phyloP scores from a whole-genome alignment of 2,888 invertebrate species.

The Alitta virens region DNA sequence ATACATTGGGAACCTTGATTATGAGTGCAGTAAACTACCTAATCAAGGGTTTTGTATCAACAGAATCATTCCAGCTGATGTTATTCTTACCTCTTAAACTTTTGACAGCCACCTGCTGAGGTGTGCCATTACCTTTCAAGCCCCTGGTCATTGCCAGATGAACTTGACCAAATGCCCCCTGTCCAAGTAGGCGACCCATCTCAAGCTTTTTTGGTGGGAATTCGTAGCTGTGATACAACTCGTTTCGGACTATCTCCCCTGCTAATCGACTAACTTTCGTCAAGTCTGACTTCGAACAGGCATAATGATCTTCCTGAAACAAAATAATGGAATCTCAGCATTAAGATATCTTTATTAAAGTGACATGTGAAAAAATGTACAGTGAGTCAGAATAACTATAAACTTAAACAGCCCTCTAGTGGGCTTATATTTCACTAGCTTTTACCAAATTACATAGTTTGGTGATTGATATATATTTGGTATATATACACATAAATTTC shows the following conservation, averaged over 20 bases:
- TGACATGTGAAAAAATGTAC: no score
- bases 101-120: conserved; percentile 23
- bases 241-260: not conserved
- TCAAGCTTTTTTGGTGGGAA: not conserved
- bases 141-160: conserved; percentile 30
- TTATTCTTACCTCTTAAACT: conserved; percentile 17
- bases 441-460: no score
- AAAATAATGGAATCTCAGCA: no score
- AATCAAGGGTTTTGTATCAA: not conserved
- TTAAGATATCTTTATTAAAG: no score
- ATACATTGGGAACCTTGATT: no score
- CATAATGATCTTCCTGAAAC: no score
- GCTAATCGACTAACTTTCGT: not conserved
- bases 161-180: conserved; percentile 49
- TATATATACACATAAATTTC: no score
- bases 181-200: conserved; percentile 38
- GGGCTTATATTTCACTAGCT: no score
- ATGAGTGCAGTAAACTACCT: not conserved
- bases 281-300: not conserved
- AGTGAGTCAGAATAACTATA: no score
- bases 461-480: no score
- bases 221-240: conserved; percentile 6
- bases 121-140: conserved; percentile 1
- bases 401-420: no score
- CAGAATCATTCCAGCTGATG: not conserved